These are phyloP conservation scores for Heliconius aoede DNA, from an alignment of 2,888 invertebrate genomes.

Conservation along the genomic window DNA sequence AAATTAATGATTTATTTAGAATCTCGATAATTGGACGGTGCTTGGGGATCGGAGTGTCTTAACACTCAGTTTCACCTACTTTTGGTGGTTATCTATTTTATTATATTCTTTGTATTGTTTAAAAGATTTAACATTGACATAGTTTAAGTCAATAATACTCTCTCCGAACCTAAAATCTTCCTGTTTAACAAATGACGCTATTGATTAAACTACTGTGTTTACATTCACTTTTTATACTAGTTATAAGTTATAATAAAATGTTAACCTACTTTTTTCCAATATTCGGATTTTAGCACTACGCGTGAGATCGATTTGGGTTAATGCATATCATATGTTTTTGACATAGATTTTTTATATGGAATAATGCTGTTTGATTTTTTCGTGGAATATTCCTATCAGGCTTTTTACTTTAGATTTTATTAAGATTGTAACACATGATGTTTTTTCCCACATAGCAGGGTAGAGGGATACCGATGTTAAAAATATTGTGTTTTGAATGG, in stretches of 20 bases:
- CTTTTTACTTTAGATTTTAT: not conserved
- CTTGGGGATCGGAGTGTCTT: not conserved
- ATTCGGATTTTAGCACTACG: constrained; percentile 10
- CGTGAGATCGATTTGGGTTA: constrained; percentile 21
- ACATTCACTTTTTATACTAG: not conserved
- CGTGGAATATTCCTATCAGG: not conserved
- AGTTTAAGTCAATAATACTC: not conserved
- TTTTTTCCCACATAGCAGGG: no score
- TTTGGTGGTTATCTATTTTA: not conserved
- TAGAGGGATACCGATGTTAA: no score
- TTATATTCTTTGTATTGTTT: no score
- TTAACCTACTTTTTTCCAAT: constrained; percentile 8
- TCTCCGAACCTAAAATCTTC: not conserved
- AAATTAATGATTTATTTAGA: no score
- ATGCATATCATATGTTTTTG: constrained; percentile 19
- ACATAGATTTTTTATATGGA: constrained; percentile 3
- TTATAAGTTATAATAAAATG: constrained; percentile 15
- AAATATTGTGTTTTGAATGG: no score
- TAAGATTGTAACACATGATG: not conserved
- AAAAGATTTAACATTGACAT: not conserved
- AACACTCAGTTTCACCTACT: not conserved
- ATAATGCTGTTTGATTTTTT: not conserved
- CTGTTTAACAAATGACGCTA: not conserved
- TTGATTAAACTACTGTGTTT: not conserved
- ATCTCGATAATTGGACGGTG: no score